These are phyloP conservation scores for Tachina fera DNA, from an alignment of 2,888 invertebrate species.

Conservation along the genomic window DNA sequence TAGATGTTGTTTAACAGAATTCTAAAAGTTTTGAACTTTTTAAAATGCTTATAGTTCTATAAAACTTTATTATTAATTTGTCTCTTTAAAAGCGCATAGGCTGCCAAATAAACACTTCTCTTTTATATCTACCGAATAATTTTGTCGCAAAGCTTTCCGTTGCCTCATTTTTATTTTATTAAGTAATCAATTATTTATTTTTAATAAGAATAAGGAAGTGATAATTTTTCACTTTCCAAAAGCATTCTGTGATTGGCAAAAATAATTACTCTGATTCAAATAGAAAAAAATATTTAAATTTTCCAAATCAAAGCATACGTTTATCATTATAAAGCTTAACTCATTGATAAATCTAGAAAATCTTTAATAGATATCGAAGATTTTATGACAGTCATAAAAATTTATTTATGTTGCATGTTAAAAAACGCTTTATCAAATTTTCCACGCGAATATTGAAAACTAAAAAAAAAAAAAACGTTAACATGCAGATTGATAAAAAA, in stretches of 20 bases:
- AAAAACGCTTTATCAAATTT: constrained; percentile 31
- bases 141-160: not conserved
- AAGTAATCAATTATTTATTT: too few relatives aligned
- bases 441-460: not conserved
- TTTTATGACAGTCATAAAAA: constrained; percentile 10
- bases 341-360: constrained; percentile 5
- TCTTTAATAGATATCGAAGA: constrained; percentile 3
- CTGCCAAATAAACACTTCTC: not conserved
- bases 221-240: constrained; percentile 22
- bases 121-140: not conserved
- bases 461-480: not conserved
- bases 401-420: constrained; percentile 38
- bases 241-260: not conserved
- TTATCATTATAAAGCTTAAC: not conserved
- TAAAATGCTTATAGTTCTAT: not conserved
- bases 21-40: not conserved
- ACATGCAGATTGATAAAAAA: not conserved
- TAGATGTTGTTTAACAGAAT: not conserved
- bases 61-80: not conserved
- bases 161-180: not conserved
- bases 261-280: not conserved
- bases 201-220: constrained; percentile 24
- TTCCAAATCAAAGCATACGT: constrained; percentile 16
- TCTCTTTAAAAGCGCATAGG: not conserved
- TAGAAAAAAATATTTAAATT: not conserved